Percentiles rank a stretch among this genome's conserved stretches.
These are phyloP conservation scores for Crambe crambe DNA, from an alignment of 37 sponge, comb jelly and placozoan genomes.

Conservation along the genomic window DNA sequence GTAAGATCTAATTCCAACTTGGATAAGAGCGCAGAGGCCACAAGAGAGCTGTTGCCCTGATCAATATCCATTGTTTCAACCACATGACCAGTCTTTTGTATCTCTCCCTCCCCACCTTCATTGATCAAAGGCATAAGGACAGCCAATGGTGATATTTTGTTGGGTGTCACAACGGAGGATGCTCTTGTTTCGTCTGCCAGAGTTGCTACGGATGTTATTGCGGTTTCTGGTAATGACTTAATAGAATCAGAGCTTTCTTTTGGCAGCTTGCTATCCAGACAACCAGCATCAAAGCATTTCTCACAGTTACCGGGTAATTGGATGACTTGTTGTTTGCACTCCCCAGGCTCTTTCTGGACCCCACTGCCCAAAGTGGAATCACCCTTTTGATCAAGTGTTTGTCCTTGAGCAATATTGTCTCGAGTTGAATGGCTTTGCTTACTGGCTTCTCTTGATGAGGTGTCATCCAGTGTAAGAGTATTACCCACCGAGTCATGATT, in stretches of 20 bases:
- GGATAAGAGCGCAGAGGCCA: slow-evolving; percentile 6
- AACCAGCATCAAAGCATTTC: slow-evolving; percentile 13
- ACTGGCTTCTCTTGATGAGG: no score
- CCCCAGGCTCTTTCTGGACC: background rate
- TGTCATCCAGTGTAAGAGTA: no score
- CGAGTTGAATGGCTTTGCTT: background rate
- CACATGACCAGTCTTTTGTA: background rate
- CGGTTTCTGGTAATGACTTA: background rate
- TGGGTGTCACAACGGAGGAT: background rate
- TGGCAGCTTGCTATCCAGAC: slow-evolving; percentile 1
- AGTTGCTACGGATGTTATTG: background rate
- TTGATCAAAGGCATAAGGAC: background rate
- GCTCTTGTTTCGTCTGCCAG: background rate
- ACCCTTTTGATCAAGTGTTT: background rate
- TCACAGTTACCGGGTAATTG: background rate
- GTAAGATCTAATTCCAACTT: slow-evolving; percentile 2
- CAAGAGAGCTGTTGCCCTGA: background rate
- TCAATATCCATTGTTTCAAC: background rate
- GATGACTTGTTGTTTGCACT: background rate
- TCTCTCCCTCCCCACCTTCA: background rate
- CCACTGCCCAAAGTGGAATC: background rate
- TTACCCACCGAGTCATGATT: background rate
- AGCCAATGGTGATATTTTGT: background rate
- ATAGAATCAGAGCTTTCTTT: background rate
- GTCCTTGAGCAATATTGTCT: background rate